Percentiles rank a stretch among this genome's conserved stretches.
phyloP scores from a whole-genome alignment of 2,113 vertebrate species.

The Lampris incognitus region DNA sequence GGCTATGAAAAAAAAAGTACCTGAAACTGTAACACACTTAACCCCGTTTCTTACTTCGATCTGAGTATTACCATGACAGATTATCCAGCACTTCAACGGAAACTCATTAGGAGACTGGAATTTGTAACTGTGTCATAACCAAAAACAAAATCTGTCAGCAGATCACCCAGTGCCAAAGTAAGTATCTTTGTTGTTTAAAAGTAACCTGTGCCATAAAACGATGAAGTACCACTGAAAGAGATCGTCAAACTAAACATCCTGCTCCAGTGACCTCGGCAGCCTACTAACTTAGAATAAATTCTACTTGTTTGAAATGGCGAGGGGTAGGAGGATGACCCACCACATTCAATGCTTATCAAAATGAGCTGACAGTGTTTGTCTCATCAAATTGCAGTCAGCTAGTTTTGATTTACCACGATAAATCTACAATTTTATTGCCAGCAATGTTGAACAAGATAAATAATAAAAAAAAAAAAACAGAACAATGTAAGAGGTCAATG shows the following conservation, averaged over 20 bases:
- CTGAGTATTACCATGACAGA: conserved; percentile 27
- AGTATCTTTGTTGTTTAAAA: conserved; percentile 19
- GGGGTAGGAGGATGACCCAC: too few species aligned
- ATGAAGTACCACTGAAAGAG: conserved; percentile 31
- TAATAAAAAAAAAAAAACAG: too few species aligned
- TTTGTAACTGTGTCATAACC: conserved; percentile 31
- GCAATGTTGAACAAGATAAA: too few species aligned
- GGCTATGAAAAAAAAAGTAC: conserved; percentile 30
- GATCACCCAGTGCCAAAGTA: conserved; percentile 15
- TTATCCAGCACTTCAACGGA: conserved; percentile 17
- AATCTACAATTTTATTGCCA: too few species aligned
- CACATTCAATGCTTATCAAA: too few species aligned
- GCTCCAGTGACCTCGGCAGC: conserved; percentile 22
- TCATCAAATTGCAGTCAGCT: too few species aligned
- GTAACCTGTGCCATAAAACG: conserved; percentile 42
- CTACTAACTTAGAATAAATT: background rate
- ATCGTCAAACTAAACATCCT: conserved; percentile 2
- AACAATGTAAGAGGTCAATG: too few species aligned
- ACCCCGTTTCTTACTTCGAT: conserved; percentile 11
- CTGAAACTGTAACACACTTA: conserved; percentile 32
- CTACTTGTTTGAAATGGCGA: too few species aligned
- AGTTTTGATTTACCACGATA: too few species aligned
- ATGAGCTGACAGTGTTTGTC: too few species aligned
- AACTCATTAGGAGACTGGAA: conserved; percentile 24
- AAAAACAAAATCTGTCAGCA: conserved; percentile 4